These are phyloP conservation scores for Eutolmus rufibarbis DNA, from an alignment of 2,888 invertebrate species.

Conservation along the genomic window DNA sequence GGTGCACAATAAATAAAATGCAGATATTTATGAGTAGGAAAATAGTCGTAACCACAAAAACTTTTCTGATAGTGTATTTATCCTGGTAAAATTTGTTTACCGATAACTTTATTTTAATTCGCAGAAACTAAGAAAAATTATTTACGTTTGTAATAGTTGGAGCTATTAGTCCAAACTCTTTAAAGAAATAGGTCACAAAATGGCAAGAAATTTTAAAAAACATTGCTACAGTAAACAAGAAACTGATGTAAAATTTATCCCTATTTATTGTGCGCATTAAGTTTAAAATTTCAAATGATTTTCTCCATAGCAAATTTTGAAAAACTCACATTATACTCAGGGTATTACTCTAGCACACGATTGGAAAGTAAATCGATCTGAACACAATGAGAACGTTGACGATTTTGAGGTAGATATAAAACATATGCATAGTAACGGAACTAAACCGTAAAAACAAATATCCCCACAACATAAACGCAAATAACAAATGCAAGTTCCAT, in stretches of 20 bases:
- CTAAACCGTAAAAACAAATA: neutral
- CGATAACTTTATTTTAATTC: too few species aligned
- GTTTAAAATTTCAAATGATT: neutral
- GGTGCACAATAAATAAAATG: neutral
- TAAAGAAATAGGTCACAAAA: too few species aligned
- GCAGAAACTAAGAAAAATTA: too few species aligned
- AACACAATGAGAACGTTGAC: neutral
- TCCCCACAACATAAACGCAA: neutral
- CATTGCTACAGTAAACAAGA: too few species aligned
- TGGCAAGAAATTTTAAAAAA: too few species aligned
- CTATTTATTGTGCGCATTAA: neutral
- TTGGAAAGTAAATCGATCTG: neutral
- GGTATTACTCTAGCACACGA: neutral
- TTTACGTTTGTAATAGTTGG: too few species aligned
- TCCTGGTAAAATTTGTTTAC: too few species aligned
- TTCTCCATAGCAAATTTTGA: neutral
- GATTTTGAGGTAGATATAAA: slow-evolving; percentile 25
- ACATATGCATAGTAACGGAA: slow-evolving; percentile 2
- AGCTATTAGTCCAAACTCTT: too few species aligned
- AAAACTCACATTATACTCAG: neutral
- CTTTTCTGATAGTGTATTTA: too few species aligned
- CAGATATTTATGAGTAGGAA: neutral
- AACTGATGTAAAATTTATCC: too few species aligned
- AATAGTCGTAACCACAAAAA: neutral
- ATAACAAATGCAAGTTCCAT: neutral